Evolutionary conservation across 2,113 vertebrate species (phyloP), one percentile per base, ranked within the genome.

Genomic region (Misgurnus mizolepis): DNA sequence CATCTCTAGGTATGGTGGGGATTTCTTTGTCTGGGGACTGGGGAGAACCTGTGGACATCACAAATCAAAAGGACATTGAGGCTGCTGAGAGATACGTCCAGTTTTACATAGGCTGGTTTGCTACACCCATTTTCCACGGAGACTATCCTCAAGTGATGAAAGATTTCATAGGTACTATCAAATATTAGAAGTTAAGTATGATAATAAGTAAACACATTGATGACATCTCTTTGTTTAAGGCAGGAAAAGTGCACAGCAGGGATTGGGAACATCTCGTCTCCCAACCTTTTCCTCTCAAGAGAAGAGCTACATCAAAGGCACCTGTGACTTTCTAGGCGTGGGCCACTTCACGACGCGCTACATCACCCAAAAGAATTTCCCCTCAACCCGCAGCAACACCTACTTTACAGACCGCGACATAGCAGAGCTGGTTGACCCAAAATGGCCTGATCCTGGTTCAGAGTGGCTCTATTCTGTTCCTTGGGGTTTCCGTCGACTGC

Each of bases 121-220:
- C 96, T 74, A 96, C 96, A 43, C 96, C 96, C 0, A 91, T 98
- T 80, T 98, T 94, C 76, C 93, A 94, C n/a, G 96, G 97, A 67
- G 97, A 99, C 89, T 98, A 98, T 75, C 96, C 96, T 47, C 94
- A 97, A 88, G 93, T 94, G 40, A 97, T 98, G 96, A 98, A 99
- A 89, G 95, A 96, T 82, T 94, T 91, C 0, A 89, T 98, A 53
- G 95, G 96, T 94, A 87, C 93, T 91, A 80, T 15, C 15, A 47
- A 71, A 17, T 15, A 18, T 49, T 43, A 65, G 40, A 47, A 5
- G 12, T 56, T 72, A 18, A 22, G 17, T 50, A 9, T 2, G 4
- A 17, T 11, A 39, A 62, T 68, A 22, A 22, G 22, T 15, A 1
- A 68, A n/a, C n/a, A 73, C 7, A 62, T 53, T 60, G 49, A 60